Evolutionary conservation across 2,113 vertebrate species (phyloP), one percentile per base, ranked within the genome.

Genomic region (Oreamnos americanus): DNA sequence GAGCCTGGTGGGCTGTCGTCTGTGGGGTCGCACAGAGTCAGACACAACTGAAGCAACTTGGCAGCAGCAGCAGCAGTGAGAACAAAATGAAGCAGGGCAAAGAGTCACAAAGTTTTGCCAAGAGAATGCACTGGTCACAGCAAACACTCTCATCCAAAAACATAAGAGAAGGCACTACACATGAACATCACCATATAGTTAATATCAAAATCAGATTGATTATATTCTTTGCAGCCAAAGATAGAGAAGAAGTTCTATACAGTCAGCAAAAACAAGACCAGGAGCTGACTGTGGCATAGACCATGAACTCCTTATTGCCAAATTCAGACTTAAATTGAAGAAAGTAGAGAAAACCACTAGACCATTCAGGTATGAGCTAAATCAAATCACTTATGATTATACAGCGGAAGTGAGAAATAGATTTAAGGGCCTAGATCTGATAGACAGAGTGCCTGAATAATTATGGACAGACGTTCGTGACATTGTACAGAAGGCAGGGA

Each of bases 381-480:
- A 71, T 71, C 64, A 71, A 71, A 71, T 36, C 64, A 36, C 64
- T 71, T 71, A 36, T 11, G 9, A 71, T 71, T 36, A 36, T 36
- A 36, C n/a, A 71, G 33, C 1, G 8, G 8, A 67, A 67, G 64
- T 71, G 64, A 5, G 21, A 71, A 71, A n/a, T 36, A 71, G n/a
- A 71, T 71, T 71, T 5, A 71, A 71, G 17, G 17, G 9, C 36
- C 21, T 71, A n/a, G 33, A 21, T 67, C 64, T 67, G 64, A 67
- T 36, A 36, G 17, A 36, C 5, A 67, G n/a, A 71, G 19, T 71
- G n/a, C 5, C n/a, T 71, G n/a, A 71, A 36, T 5, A 36, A 71
- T 36, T 71, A 71, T 71, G n/a, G 9, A 36, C 0, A 1, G 64
- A 36, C 4, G 64, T 6, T 71, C 5, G 0, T 36, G 64, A 71